Base-by-base conservation (phyloP, 2,797 vertebrate genomes). In the Onychomys torridus region DNA sequence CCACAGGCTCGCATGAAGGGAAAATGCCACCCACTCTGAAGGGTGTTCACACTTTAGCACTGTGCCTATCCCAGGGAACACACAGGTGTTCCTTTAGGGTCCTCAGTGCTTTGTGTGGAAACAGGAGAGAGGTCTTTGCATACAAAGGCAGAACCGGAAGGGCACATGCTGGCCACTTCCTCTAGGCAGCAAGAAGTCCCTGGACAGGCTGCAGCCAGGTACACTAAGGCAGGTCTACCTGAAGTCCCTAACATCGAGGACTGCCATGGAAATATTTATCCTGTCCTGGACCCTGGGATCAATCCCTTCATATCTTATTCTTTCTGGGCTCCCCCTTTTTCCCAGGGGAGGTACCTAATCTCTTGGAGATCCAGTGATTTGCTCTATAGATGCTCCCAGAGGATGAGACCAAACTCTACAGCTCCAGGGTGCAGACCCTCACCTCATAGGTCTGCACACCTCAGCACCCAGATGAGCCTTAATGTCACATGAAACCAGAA, bases 41-140 rank as follows among this genome's bases (percentile, higher is more conserved):
- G 63, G 14, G 25, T 12, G n/a, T 43, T 61, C 16, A 21, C 21
- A 79, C 46, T 19, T 52, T 34, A 63, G 59, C 10, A 7, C 16
- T n/a, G 78, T 82, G 82, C 43, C 8, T 88, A 23, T 94, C 67
- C 81, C 83, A 83, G n/a, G 27, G 57, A 73, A 84, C 1, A 13
- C 0, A 3, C 52, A 75, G 29, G 46, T n/a, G 19, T 32, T 21
- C 11, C 77, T 61, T 25, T 32, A 29, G 16, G 90, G 5, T 12
- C 52, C 81, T 92, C 46, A 2, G 13, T n/a, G 46, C 67, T 96
- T 92, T 86, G 55, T 79, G 75, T 95, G 55, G 75, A 52, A 37
- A 65, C 29, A 89, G 32, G 63, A 34, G 40, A 34, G 40, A 79
- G n/a, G 87, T 25, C 49, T n/a, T 17, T 69, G 65, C 79, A 43